Evolutionary conservation across 2,888 invertebrate genomes (phyloP).

Genomic region (Notocelia uddmanniana): DNA sequence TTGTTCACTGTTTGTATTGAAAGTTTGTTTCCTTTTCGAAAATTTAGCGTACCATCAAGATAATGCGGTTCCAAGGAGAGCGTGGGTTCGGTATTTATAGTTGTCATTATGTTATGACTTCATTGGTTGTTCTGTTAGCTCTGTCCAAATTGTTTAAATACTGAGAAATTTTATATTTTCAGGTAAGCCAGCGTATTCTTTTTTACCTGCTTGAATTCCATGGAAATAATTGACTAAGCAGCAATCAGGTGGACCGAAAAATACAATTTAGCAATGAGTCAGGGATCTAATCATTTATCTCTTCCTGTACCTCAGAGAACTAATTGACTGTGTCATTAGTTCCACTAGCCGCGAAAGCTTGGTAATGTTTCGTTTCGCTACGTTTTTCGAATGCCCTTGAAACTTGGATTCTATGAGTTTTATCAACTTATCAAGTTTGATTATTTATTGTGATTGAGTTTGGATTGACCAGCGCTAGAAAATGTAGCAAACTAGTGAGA

Average conservation of each 20-base stretch:
- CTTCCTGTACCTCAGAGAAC: conserved; percentile 71
- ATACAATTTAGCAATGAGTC: conserved; percentile 67
- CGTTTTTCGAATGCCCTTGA: conserved; percentile 60
- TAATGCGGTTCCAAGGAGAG: conserved; percentile 64
- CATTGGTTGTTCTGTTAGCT: conserved; percentile 68
- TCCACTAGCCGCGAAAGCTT: conserved; percentile 72
- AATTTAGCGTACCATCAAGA: conserved; percentile 61
- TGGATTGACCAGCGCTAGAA: not conserved
- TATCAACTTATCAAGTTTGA: conserved; percentile 16
- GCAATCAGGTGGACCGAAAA: conserved; percentile 64
- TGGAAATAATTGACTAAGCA: conserved; percentile 62
- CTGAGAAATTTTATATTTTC: not conserved
- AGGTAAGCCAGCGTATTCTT: not conserved
- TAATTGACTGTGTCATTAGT: conserved; percentile 78
- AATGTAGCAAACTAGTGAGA: not conserved
- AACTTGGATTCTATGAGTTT: conserved; percentile 23
- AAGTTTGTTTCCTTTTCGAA: conserved; percentile 37
- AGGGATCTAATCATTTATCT: conserved; percentile 73
- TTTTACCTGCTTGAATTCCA: conserved; percentile 39
- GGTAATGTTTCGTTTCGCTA: conserved; percentile 61
- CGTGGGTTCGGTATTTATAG: conserved; percentile 77
- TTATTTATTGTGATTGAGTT: not conserved
- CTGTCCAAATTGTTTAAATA: conserved; percentile 48
- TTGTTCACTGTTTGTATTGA: conserved; percentile 23
- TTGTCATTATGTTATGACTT: conserved; percentile 76